Conservation (phyloP, 2,113 vertebrate genomes). For the Eclectus roratus region DNA sequence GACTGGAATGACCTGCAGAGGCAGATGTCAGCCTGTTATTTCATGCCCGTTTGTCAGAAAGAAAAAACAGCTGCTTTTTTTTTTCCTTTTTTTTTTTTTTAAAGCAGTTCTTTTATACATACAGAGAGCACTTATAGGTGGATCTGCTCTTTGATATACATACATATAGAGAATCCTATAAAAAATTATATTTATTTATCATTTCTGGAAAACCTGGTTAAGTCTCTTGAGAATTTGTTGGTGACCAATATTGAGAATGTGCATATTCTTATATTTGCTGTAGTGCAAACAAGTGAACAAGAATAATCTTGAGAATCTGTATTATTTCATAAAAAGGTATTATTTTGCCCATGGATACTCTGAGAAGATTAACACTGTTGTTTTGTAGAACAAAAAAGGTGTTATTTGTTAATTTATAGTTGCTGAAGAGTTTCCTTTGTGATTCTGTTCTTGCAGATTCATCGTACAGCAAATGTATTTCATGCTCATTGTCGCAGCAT, state of each 20-base stretch:
- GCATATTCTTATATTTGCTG: not conserved
- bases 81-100: slow-evolving; percentile 43
- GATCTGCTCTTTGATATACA: not conserved
- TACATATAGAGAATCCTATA: not conserved
- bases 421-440: not conserved
- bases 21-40: slow-evolving; percentile 80
- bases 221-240: not conserved
- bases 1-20: slow-evolving; percentile 78
- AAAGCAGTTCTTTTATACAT: not conserved
- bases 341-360: not conserved
- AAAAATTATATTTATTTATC: not conserved
- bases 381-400: not conserved
- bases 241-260: not conserved
- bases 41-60: slow-evolving; percentile 81
- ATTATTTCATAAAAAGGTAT: not conserved
- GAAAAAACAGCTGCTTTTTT: slow-evolving; percentile 56
- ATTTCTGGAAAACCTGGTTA: not conserved
- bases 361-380: not conserved
- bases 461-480: not conserved
- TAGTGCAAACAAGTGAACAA: not conserved
- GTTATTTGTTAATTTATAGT: not conserved
- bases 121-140: not conserved
- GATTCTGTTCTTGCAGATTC: not conserved
- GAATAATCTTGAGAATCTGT: not conserved
- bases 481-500: not conserved